These are phyloP conservation scores for Drosophila koepferae DNA, from an alignment of 2,888 invertebrate species.

Conservation along the genomic window DNA sequence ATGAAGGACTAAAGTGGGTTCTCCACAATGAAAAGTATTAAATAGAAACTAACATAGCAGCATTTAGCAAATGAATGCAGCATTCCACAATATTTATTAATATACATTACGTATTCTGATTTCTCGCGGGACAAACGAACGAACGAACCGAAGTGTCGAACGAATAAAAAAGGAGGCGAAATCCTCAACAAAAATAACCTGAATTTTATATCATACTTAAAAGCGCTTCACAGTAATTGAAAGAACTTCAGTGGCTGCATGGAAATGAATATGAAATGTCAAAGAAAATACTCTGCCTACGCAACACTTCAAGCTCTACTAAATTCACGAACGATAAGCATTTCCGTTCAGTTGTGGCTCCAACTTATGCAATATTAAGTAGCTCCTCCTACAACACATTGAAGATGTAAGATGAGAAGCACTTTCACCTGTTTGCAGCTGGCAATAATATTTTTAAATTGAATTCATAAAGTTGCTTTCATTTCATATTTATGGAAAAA, in stretches of 20 bases:
- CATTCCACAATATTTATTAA: conserved; percentile 15
- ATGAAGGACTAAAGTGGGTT: conserved; percentile 9
- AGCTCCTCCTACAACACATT: neutral
- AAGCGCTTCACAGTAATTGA: conserved; percentile 19
- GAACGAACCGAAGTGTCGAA: neutral
- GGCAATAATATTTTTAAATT: neutral
- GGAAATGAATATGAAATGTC: conserved; percentile 33
- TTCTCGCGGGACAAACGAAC: conserved; percentile 1
- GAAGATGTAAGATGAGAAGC: neutral
- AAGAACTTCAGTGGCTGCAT: conserved; percentile 8
- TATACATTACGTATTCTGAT: conserved; percentile 20
- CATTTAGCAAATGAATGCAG: conserved; percentile 37
- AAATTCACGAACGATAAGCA: conserved; percentile 39
- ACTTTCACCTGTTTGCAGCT: neutral
- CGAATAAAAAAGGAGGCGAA: neutral
- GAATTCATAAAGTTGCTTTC: neutral
- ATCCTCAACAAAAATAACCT: neutral
- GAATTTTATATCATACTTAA: conserved; percentile 19
- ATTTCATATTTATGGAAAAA: neutral
- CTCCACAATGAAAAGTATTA: neutral
- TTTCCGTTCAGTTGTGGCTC: conserved; percentile 14
- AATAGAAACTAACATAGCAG: conserved; percentile 10
- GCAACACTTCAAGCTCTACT: conserved; percentile 3
- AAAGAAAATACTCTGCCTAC: conserved; percentile 21
- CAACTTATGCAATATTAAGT: neutral